These are phyloP conservation scores for Xenopus borealis DNA, from an alignment of 2,113 vertebrate species.

Conservation along the genomic window DNA sequence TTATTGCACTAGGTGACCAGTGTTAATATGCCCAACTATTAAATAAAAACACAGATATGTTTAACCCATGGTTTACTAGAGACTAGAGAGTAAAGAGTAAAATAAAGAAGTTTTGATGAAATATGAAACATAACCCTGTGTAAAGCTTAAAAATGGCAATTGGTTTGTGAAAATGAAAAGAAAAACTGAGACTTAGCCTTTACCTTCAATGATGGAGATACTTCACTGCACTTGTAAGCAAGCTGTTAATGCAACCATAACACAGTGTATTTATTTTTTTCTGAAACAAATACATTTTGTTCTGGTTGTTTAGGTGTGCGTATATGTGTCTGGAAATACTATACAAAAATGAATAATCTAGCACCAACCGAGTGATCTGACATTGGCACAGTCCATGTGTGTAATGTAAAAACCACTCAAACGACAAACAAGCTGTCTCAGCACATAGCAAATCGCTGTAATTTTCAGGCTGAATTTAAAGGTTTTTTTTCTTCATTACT, in stretches of 20 bases:
- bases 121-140: too few relatives aligned
- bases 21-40: too few relatives aligned
- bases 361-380: conserved; percentile 26
- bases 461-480: conserved; percentile 32
- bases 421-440: conserved; percentile 41
- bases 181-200: too few relatives aligned
- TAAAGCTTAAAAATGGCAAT: too few relatives aligned
- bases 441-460: conserved; percentile 32
- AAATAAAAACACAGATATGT: too few relatives aligned
- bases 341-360: conserved; percentile 36
- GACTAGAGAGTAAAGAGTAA: too few relatives aligned
- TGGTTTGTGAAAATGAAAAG: too few relatives aligned
- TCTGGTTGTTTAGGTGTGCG: conserved; percentile 1
- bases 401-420: conserved; percentile 44
- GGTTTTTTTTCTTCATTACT: conserved; percentile 34
- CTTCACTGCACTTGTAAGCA: too few relatives aligned
- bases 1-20: too few relatives aligned
- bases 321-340: conserved; percentile 7
- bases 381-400: conserved; percentile 44
- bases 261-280: conserved; percentile 1
- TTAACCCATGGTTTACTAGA: too few relatives aligned
- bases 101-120: too few relatives aligned
- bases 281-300: conserved; percentile 8
- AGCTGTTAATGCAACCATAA: neutral
- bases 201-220: too few relatives aligned